phyloP scores from a whole-genome alignment of 2,888 invertebrate species.

The Heliconius charithonia region DNA sequence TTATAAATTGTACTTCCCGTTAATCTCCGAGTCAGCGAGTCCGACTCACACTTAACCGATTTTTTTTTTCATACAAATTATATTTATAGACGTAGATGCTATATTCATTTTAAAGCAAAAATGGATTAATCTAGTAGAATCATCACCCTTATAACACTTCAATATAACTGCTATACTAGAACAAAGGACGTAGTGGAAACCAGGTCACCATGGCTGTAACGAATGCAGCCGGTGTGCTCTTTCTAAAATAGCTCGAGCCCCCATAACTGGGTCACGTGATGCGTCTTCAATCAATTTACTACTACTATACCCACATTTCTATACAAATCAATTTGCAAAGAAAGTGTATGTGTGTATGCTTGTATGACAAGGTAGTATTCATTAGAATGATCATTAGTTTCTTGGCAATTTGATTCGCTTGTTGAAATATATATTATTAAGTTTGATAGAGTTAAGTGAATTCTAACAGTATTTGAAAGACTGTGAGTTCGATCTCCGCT shows the following conservation, averaged over 20 bases:
- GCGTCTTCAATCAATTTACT: constrained; percentile 29
- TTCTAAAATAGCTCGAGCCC: constrained; percentile 71
- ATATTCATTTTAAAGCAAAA: too few species aligned
- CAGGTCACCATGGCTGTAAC: constrained; percentile 72
- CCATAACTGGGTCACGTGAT: constrained; percentile 70
- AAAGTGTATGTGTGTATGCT: background rate
- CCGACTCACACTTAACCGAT: too few species aligned
- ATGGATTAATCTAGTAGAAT: background rate
- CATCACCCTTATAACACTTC: background rate
- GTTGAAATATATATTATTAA: too few species aligned
- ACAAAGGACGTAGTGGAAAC: constrained; percentile 49
- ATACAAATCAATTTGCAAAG: background rate
- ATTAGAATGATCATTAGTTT: background rate
- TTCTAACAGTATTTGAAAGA: too few species aligned
- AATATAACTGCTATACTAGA: constrained; percentile 22
- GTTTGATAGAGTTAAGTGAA: too few species aligned
- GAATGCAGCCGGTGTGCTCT: constrained; percentile 76
- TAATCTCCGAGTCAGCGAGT: too few species aligned
- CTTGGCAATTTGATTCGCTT: background rate
- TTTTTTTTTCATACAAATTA: too few species aligned
- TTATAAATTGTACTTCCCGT: too few species aligned
- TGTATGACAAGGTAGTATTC: background rate
- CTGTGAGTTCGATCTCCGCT: background rate
- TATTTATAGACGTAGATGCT: too few species aligned
- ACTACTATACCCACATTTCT: background rate